Percentiles rank a stretch among this genome's conserved stretches.
phyloP scores from a whole-genome alignment of 1,140 invertebrate genomes.

The Branchinecta lynchi region DNA sequence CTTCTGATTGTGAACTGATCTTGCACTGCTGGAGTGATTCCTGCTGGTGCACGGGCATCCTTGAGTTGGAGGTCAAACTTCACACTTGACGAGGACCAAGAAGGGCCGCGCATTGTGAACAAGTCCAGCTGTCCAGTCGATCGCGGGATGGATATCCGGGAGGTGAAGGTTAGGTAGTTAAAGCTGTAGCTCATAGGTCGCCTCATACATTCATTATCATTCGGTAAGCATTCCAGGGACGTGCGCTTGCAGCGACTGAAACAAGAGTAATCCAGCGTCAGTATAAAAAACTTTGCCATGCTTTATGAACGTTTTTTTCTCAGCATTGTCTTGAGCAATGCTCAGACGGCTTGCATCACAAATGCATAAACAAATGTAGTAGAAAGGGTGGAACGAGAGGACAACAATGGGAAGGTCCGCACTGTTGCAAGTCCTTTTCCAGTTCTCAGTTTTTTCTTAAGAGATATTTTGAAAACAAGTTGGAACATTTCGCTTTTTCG shows the following conservation, averaged over 20 bases:
- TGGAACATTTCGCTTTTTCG: too few relatives aligned
- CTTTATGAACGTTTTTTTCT: too few relatives aligned
- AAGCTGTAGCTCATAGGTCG: slow-evolving; percentile 67
- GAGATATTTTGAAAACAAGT: too few relatives aligned
- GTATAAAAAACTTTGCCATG: too few relatives aligned
- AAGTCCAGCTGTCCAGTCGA: slow-evolving; percentile 48
- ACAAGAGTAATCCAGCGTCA: neutral
- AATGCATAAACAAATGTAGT: too few relatives aligned
- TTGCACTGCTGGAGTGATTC: slow-evolving; percentile 29
- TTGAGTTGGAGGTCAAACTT: slow-evolving; percentile 57
- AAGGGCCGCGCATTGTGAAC: slow-evolving; percentile 65
- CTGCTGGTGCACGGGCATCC: slow-evolving; percentile 41
- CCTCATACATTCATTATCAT: slow-evolving; percentile 51
- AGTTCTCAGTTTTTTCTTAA: too few relatives aligned
- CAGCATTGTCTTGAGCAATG: too few relatives aligned
- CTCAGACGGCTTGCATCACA: too few relatives aligned
- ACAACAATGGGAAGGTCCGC: too few relatives aligned
- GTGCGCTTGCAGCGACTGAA: slow-evolving; percentile 60
- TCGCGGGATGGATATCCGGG: slow-evolving; percentile 56
- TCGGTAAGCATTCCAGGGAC: slow-evolving; percentile 45
- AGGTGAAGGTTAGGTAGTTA: slow-evolving; percentile 78
- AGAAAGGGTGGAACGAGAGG: too few relatives aligned
- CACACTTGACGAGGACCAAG: slow-evolving; percentile 45
- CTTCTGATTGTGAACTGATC: slow-evolving; percentile 16
- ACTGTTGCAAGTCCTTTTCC: too few relatives aligned